Base-by-base conservation (phyloP, 2,797 vertebrate genomes). In the Melanogrammus aeglefinus region DNA sequence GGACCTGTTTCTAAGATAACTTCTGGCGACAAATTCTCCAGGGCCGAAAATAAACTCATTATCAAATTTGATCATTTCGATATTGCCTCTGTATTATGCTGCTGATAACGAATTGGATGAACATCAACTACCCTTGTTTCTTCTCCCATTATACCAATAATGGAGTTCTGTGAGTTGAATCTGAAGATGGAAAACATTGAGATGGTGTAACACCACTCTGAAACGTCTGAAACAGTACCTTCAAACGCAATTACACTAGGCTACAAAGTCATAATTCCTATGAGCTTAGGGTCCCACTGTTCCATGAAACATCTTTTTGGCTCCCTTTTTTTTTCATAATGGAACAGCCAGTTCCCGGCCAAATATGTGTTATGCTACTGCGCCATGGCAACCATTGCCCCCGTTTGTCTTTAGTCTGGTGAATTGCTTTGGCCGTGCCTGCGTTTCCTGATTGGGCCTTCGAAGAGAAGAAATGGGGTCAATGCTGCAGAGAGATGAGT, bases 401-500 rank as follows among this genome's bases (percentile, higher is more conserved):
- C 74, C 0, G 4, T 78, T 47, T 21, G n/a, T 31, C 75, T 73
- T 81, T 85, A 78, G 89, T 79, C 81, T 31, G 73, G 75, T 57
- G 80, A 81, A 88, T 89, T 86, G 81, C 88, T 86, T 89, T 75
- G 35, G 76, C 79, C 73, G 7, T 75, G 85, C 75, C 79, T 44
- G 81, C 78, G 73, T 84, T 86, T 82, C 78, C 85, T 86, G 86
- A 92, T 92, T 90, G 89, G 81, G 86, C 89, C 86, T 78, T 83
- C 74, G 72, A 86, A 85, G 85, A 76, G 82, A 87, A 90, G 87
- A 86, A 84, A 83, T 79, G 57, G 75, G 86, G 82, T 86, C 57
- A 82, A 83, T n/a, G n/a, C 86, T 84, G 89, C 84, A 29, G 85
- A 87, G 84, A 90, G 91, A 92, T 90, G 89, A 91, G 89, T 93